A percentile compares a stretch with the other conserved stretches of the same genome.
These are phyloP conservation scores for Zygaena filipendulae DNA, from an alignment of 2,888 invertebrate genomes.

Conservation along the genomic window DNA sequence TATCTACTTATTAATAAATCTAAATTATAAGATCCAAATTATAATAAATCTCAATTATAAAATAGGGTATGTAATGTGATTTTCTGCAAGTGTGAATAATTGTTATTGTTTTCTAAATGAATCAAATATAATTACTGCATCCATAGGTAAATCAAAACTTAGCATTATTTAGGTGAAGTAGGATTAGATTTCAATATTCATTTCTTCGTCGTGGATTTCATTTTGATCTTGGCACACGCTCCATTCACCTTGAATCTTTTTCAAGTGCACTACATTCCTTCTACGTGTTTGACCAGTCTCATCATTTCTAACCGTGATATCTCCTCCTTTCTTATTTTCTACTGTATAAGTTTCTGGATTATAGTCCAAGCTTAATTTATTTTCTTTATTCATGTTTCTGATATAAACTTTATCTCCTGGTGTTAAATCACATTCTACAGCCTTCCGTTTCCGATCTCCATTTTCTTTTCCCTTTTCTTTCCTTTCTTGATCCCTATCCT, in stretches of 20 bases:
- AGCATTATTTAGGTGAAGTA: no score
- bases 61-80: no score
- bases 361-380: conserved; percentile 13
- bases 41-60: no score
- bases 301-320: conserved; percentile 14
- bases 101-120: no score
- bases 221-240: conserved; percentile 3
- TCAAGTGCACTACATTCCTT: conserved; percentile 16
- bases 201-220: conserved; percentile 5
- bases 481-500: conserved; percentile 10
- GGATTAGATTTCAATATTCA: conserved; percentile 4
- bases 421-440: conserved; percentile 8
- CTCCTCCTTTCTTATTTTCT: conserved; percentile 6
- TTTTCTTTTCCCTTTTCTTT: conserved; percentile 15
- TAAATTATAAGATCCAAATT: no score
- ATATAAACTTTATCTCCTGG: conserved; percentile 19
- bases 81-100: no score
- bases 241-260: conserved; percentile 15
- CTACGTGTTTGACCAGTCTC: conserved; percentile 15
- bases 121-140: no score
- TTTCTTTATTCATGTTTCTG: conserved; percentile 14
- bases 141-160: no score
- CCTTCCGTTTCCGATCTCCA: conserved; percentile 14
- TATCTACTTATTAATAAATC: no score
- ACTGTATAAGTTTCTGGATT: conserved; percentile 14